phyloP scores from a whole-genome alignment of 2,797 vertebrate species.

The Scarus forsteni region DNA sequence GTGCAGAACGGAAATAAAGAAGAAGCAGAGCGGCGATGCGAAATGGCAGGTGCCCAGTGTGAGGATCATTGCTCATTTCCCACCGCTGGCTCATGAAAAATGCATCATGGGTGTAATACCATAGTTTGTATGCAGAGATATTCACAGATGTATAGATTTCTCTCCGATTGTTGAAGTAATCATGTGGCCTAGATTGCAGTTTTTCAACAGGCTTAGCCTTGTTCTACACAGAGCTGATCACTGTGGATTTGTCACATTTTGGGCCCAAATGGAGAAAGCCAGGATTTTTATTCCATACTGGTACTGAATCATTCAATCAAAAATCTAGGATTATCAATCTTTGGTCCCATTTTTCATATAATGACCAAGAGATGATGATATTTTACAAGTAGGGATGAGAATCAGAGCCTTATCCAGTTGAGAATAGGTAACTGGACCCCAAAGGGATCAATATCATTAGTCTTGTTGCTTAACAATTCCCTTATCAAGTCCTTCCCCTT shows the following conservation, averaged over 20 bases:
- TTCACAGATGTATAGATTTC: constrained; percentile 48
- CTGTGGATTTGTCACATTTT: constrained; percentile 55
- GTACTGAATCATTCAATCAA: too few species aligned
- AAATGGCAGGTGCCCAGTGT: constrained; percentile 18
- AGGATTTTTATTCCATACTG: too few species aligned
- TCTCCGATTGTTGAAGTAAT: constrained; percentile 58
- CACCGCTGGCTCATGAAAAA: constrained; percentile 60
- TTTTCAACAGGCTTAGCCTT: constrained; percentile 50
- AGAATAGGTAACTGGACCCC: too few species aligned
- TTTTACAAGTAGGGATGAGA: too few species aligned
- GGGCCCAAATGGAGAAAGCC: constrained; percentile 41
- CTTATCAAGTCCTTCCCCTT: too few species aligned
- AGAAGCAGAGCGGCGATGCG: constrained; percentile 41
- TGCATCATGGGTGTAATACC: constrained; percentile 56
- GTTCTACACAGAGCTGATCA: constrained; percentile 48
- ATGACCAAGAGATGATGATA: too few species aligned
- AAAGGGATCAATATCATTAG: too few species aligned
- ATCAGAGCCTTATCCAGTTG: too few species aligned
- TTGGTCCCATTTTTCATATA: too few species aligned
- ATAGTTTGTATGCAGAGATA: constrained; percentile 60
- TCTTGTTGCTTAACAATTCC: too few species aligned
- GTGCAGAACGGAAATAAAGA: constrained; percentile 28
- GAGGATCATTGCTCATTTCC: constrained; percentile 50
- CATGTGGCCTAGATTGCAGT: constrained; percentile 47
- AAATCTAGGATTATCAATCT: too few species aligned